Base-by-base conservation (phyloP, 2,113 vertebrate genomes). In the Choloepus hoffmanni region DNA sequence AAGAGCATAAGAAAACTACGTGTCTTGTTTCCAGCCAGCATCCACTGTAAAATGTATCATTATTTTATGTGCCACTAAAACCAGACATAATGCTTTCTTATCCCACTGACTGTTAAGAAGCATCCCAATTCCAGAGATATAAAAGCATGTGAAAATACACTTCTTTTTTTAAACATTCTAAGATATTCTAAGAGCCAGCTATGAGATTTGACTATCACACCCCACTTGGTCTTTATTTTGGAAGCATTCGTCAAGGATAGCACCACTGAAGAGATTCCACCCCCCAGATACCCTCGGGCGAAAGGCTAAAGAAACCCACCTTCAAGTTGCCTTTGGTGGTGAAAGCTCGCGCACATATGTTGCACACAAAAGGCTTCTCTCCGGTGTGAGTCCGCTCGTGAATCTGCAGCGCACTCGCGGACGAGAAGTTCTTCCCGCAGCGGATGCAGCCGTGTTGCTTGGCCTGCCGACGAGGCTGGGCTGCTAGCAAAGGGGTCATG, bases 281-380 rank as follows among this genome's bases (percentile, higher is more conserved):
- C 40, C 1, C 53, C 36, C 1, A n/a, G 48, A 26, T 3, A 5
- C 79, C 19, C 43, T 26, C 48, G 0, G 7, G 63, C 0, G 6
- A 21, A 40, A 55, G 78, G 53, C 10, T 0, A 0, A 11, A 7
- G 16, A 21, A 28, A 77, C 67, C 90, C 97, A 99, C 99, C 99
- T 99, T 99, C 23, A 99, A 98, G 97, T 99, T 99, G 95, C 99
- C 99, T 86, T 99, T 99, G 2, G 99, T 99, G 92, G 99, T 99
- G 63, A 99, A 99, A 15, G 99, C 99, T 84, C 99, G 98, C 83
- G 99, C 99, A 70, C 99, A 99, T 85, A 99, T 99, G 96, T 98
- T 99, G 96, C 99, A 99, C 48, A 98, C 99, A 40, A 99, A 99
- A 0, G 99, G 99, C 98, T 99, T 99, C 98, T 99, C 99, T 9